A percentile compares a stretch with the other conserved stretches of the same genome.
phyloP scores from a whole-genome alignment of 2,113 vertebrate genomes.

The Eidolon helvum region DNA sequence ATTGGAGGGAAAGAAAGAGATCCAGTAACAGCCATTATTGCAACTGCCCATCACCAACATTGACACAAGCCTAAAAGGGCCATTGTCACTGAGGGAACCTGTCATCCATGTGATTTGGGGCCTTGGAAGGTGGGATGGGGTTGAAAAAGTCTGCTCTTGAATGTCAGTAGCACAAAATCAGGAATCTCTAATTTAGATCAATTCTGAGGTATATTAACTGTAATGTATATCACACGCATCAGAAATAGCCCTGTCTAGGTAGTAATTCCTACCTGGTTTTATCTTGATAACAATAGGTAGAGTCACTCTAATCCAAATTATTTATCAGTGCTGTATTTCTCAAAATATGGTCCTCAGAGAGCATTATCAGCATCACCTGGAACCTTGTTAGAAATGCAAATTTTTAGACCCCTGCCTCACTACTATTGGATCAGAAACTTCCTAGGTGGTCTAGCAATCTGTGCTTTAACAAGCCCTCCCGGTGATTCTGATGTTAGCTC shows the following conservation, averaged over 20 bases:
- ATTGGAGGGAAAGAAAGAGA: not conserved
- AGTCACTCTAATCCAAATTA: not conserved
- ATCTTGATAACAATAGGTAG: conserved; percentile 1
- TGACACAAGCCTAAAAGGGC: not conserved
- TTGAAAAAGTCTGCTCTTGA: not conserved
- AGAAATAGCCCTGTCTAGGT: not conserved
- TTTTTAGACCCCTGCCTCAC: not conserved
- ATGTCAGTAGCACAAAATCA: not conserved
- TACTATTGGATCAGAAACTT: not conserved
- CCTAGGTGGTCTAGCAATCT: not conserved
- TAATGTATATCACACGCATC: not conserved
- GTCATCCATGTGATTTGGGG: not conserved
- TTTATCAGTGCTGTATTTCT: not conserved
- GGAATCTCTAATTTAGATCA: conserved; percentile 8
- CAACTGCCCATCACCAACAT: not conserved
- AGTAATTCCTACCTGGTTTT: not conserved
- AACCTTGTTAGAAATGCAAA: not conserved
- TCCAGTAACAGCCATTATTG: not conserved
- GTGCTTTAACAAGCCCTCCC: not conserved
- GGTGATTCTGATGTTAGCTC: not conserved
- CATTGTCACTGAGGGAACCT: not conserved
- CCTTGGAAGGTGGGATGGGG: too few relatives aligned
- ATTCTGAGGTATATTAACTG: not conserved
- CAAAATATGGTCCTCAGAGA: not conserved
- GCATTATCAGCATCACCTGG: not conserved